Evolutionary conservation across 1,140 invertebrate genomes (phyloP).

Genomic region (Euwallacea fornicatus): DNA sequence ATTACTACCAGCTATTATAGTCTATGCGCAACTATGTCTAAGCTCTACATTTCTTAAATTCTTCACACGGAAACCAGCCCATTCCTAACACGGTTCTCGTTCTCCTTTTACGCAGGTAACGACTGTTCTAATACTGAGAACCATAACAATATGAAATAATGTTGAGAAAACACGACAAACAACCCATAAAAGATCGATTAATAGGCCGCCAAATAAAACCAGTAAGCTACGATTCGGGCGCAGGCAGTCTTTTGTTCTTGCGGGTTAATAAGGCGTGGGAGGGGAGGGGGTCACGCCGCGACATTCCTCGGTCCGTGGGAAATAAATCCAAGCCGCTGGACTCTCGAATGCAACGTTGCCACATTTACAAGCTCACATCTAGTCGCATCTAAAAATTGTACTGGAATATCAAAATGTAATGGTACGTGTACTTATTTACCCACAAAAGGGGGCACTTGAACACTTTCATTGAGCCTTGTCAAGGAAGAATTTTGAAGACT

Average conservation of each 20-base stretch:
- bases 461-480: not conserved
- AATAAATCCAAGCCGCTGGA: slow-evolving; percentile 45
- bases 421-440: not conserved
- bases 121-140: too few species aligned
- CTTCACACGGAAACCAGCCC: too few species aligned
- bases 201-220: slow-evolving; percentile 30
- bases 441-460: not conserved
- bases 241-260: slow-evolving; percentile 46
- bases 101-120: too few species aligned
- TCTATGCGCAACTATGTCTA: too few species aligned
- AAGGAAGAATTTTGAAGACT: not conserved
- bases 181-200: slow-evolving; percentile 10
- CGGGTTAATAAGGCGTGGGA: slow-evolving; percentile 42
- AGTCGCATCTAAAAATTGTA: not conserved
- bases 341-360: slow-evolving; percentile 31
- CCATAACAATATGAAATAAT: not conserved
- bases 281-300: slow-evolving; percentile 40
- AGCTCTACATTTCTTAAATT: too few species aligned
- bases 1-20: too few species aligned
- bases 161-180: not conserved
- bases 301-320: slow-evolving; percentile 48
- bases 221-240: slow-evolving; percentile 36
- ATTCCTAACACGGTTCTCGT: too few species aligned
- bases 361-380: not conserved
- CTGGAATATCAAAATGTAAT: not conserved